Evolutionary conservation across 92 coral and sea anemone species (phyloP).

Genomic region (Bergia sp.): DNA sequence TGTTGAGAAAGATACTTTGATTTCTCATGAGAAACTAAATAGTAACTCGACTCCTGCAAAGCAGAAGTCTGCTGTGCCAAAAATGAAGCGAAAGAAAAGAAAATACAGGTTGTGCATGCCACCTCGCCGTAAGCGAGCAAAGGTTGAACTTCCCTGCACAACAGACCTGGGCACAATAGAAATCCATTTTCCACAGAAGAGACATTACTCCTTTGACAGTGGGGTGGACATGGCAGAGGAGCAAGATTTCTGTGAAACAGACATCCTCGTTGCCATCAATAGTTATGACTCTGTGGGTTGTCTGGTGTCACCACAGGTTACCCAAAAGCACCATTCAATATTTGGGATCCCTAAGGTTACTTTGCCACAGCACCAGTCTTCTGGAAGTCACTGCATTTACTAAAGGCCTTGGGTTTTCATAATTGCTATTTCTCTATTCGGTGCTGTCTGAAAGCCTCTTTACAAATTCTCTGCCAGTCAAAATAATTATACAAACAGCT

Average conservation of each 20-base stretch:
- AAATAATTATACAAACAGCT: not conserved
- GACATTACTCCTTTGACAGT: slow-evolving; percentile 35
- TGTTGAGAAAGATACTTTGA: not conserved
- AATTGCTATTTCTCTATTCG: not conserved
- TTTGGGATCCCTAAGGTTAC: slow-evolving; percentile 8
- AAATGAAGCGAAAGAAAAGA: slow-evolving; percentile 28
- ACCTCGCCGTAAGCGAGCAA: slow-evolving; percentile 26
- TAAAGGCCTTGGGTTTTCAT: not conserved
- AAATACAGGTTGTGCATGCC: slow-evolving; percentile 19
- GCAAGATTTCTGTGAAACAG: slow-evolving; percentile 27
- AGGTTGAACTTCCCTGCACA: not conserved
- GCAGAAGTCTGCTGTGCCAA: not conserved
- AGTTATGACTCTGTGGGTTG: slow-evolving; percentile 26
- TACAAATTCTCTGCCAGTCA: not conserved
- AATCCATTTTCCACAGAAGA: slow-evolving; percentile 38
- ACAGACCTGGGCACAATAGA: not conserved
- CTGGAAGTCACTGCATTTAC: not conserved
- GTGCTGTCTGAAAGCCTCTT: not conserved
- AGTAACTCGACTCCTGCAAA: not conserved
- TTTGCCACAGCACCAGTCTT: slow-evolving; percentile 2
- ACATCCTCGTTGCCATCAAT: slow-evolving; percentile 32
- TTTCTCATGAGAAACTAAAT: slow-evolving; percentile 15
- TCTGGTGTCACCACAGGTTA: slow-evolving; percentile 26
- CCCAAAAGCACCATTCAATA: not conserved
- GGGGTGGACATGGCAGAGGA: slow-evolving; percentile 29